Base-by-base conservation (phyloP, 2,797 vertebrate genomes). In the Melanotaenia pygmaea region DNA sequence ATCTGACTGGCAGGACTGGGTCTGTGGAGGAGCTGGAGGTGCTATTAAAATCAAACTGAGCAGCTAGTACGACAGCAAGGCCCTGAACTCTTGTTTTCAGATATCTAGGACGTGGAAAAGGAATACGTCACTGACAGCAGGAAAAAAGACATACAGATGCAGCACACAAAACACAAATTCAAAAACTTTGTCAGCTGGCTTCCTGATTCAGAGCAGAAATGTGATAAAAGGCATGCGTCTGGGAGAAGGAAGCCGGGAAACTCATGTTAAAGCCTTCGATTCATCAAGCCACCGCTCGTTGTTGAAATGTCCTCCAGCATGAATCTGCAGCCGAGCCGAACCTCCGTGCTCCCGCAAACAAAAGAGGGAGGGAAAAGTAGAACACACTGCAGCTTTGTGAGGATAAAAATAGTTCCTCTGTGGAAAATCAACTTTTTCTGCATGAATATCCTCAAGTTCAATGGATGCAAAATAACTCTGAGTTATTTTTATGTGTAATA, bases 41-140 rank as follows among this genome's bases (percentile, higher is more conserved):
- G 28, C 28, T 30, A 30, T 30, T 30, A 30, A 30, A 30, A 8
- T 34, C 32, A 8, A 6, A 34, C 32, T 34, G 32, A 37, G 35
- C 35, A 37, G 35, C 35, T 37, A 37, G 10, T 37, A 37, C 35
- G 8, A 37, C 35, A 37, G 35, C 35, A 37, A 34, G 32, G 32
- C 32, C 32, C 32, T 34, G 32, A 34, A 34, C 32, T 37, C 10
- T 37, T 37, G 65, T 38, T 71, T 69, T 5, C 12, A 76, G 67
- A 61, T 70, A 75, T 62, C 61, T 38, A 50, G 58, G 56, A 67
- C 6, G 68, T 7, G 54, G 59, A 77, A 45, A 71, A 8, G 45
- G 63, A 66, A 53, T 4, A 53, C 67, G 53, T 72, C 50, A 35
- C 45, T 11, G 69, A 86, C 75, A 77, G 76, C 79, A 70, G 70